These are phyloP conservation scores for Serranus cabrilla DNA, from an alignment of 2,797 vertebrate genomes.

Conservation along the genomic window DNA sequence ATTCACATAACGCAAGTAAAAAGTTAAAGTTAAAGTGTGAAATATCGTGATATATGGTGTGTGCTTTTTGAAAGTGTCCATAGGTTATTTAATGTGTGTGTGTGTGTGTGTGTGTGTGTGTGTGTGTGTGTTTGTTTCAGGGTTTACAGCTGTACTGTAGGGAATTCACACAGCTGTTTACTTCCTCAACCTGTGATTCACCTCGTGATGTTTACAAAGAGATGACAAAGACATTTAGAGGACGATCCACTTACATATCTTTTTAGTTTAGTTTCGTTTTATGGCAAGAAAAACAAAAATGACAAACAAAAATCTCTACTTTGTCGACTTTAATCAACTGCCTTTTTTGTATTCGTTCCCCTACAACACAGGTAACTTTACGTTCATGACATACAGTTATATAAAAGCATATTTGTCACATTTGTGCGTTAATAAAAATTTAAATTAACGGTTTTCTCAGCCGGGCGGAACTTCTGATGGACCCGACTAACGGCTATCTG, in stretches of 20 bases:
- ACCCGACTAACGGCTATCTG: background rate
- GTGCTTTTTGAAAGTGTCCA: no score
- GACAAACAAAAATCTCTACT: background rate
- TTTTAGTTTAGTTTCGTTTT: background rate
- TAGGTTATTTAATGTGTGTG: no score
- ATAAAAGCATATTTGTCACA: fast-evolving
- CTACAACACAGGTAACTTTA: background rate
- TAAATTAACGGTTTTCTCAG: background rate
- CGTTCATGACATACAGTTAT: background rate
- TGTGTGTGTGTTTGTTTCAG: background rate
- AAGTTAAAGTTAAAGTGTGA: no score
- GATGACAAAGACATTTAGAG: background rate
- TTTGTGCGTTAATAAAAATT: background rate
- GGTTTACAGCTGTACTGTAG: background rate
- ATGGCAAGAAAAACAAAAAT: background rate
- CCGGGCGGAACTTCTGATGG: background rate
- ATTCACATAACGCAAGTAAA: no score
- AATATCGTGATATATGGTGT: no score
- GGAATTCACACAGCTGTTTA: background rate
- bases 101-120: no score
- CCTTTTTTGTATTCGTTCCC: background rate
- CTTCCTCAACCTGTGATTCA: conserved; percentile 25
- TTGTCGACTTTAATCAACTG: background rate
- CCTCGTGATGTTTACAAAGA: conserved; percentile 22
- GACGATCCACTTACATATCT: no score